Conservation (phyloP, 64 coral and sea anemone genomes). For the Porites lutea region DNA sequence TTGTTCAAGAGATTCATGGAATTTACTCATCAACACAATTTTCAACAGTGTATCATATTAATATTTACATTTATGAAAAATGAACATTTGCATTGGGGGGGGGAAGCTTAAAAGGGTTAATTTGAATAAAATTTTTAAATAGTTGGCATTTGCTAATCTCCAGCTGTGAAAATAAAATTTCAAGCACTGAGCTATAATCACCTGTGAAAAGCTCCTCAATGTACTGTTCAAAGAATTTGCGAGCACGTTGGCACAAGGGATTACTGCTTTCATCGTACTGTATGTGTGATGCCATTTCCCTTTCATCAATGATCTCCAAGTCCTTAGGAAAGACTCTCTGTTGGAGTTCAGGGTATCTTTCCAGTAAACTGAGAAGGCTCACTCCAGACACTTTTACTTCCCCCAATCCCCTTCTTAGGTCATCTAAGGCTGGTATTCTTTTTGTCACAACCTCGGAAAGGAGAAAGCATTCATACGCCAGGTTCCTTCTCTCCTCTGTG, state of each 20-base stretch:
- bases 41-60: too few relatives aligned
- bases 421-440: not conserved
- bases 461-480: not conserved
- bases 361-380: slow-evolving; percentile 5
- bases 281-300: slow-evolving; percentile 1
- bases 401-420: not conserved
- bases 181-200: not conserved
- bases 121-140: too few relatives aligned
- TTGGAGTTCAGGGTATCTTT: slow-evolving; percentile 6
- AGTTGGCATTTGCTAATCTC: too few relatives aligned
- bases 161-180: too few relatives aligned
- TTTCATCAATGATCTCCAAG: not conserved
- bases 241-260: slow-evolving; percentile 2
- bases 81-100: too few relatives aligned
- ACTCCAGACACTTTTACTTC: slow-evolving; percentile 6
- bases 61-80: too few relatives aligned
- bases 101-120: too few relatives aligned
- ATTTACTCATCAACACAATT: too few relatives aligned
- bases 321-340: slow-evolving; percentile 5
- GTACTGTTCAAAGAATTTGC: slow-evolving; percentile 16
- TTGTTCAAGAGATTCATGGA: too few relatives aligned
- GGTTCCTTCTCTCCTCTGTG: not conserved
- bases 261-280: not conserved
- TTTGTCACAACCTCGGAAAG: too few relatives aligned
- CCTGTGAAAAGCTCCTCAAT: slow-evolving; percentile 6